Conservation (phyloP, 2,113 vertebrate genomes). For the Muntiacus muntjak region DNA sequence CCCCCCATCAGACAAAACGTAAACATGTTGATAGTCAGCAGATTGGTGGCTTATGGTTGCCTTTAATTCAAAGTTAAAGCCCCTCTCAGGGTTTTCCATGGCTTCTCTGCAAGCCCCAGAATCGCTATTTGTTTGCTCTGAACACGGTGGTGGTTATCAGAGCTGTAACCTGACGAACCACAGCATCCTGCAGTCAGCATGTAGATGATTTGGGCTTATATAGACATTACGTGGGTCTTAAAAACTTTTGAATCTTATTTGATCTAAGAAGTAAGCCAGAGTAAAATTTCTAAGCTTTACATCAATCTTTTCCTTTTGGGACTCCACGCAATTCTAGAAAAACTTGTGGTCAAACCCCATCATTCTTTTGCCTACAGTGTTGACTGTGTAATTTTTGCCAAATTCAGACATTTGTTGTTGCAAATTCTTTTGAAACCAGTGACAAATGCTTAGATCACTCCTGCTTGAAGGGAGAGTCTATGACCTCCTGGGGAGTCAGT, state of each 20-base stretch:
- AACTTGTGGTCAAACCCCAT: not conserved
- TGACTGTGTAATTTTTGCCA: conserved; percentile 1
- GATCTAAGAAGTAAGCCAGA: not conserved
- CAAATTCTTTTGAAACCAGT: conserved; percentile 36
- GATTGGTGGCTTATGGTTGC: conserved; percentile 14
- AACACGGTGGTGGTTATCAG: not conserved
- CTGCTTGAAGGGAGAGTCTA: not conserved
- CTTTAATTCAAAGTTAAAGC: conserved; percentile 47
- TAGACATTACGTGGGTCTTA: not conserved
- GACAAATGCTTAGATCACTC: not conserved
- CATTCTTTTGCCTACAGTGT: not conserved
- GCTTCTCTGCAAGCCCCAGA: conserved; percentile 21
- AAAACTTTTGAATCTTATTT: not conserved
- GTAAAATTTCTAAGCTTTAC: conserved; percentile 6
- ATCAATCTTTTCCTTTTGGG: conserved; percentile 25
- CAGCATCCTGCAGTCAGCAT: not conserved
- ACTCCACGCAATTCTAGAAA: not conserved
- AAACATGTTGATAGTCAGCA: conserved; percentile 25
- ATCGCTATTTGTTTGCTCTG: conserved; percentile 21
- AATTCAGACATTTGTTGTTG: not conserved
- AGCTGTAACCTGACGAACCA: not conserved
- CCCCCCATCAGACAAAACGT: not conserved
- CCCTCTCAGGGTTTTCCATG: not conserved
- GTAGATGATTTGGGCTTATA: not conserved
- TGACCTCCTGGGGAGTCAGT: not conserved